These are phyloP conservation scores for Chrysochloris asiatica DNA, from an alignment of 2,113 vertebrate species.

Conservation along the genomic window DNA sequence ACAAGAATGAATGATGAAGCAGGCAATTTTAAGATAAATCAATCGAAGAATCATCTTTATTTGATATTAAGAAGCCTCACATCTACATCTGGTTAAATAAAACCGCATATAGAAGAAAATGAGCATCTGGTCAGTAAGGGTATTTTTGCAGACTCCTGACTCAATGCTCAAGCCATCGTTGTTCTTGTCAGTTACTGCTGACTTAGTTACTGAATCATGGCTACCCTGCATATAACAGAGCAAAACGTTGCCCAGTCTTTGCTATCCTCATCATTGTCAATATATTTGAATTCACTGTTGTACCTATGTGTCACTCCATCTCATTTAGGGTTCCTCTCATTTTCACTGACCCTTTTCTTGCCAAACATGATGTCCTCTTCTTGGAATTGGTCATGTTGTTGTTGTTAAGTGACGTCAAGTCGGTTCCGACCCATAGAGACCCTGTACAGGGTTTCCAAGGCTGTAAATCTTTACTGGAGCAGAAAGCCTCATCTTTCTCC, in stretches of 20 bases:
- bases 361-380: neutral
- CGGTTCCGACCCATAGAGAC: no score
- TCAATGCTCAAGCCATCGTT: conserved; percentile 24
- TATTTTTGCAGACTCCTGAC: conserved; percentile 19
- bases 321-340: neutral
- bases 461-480: no score
- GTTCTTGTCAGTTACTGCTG: neutral
- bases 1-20: neutral
- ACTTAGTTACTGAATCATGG: neutral
- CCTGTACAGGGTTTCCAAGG: no score
- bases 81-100: neutral
- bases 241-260: neutral
- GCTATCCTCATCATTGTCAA: no score
- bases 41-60: neutral
- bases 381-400: neutral
- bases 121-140: neutral
- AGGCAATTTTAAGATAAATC: neutral
- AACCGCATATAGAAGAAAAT: neutral
- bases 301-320: neutral
- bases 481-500: no score
- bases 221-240: neutral
- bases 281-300: neutral
- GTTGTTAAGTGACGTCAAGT: no score
- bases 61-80: neutral
- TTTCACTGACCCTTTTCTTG: neutral